Percentiles rank a stretch among this genome's conserved stretches.
phyloP scores from a whole-genome alignment of 2,797 vertebrate species.

The Lepilemur ruficaudatus region DNA sequence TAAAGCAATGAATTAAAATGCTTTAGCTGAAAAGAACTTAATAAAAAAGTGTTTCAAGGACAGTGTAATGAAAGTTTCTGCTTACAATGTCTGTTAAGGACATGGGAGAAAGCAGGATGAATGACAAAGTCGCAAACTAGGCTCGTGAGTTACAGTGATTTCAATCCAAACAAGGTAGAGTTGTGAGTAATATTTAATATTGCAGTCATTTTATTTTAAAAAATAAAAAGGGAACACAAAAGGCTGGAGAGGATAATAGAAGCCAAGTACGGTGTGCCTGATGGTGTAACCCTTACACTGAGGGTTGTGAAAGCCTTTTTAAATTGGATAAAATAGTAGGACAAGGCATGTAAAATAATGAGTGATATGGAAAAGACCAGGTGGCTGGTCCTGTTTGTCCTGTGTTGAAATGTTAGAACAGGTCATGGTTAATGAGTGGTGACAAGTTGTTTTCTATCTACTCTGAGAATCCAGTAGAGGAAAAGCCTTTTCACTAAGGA shows the following conservation, averaged over 20 bases:
- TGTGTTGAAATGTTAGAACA: neutral
- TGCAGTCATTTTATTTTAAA: slow-evolving; percentile 13
- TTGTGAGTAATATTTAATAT: neutral
- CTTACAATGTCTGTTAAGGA: slow-evolving; percentile 10
- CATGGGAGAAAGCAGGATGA: neutral
- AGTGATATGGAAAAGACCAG: neutral
- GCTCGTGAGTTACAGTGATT: neutral
- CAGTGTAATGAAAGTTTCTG: neutral
- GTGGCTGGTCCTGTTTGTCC: slow-evolving; percentile 19
- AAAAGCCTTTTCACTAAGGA: neutral
- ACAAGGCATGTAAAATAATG: slow-evolving; percentile 18
- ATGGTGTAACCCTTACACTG: neutral
- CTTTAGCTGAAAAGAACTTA: slow-evolving; percentile 35
- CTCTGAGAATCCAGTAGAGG: neutral
- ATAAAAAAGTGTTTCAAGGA: slow-evolving; percentile 42
- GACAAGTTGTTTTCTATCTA: slow-evolving; percentile 46
- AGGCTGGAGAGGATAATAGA: neutral
- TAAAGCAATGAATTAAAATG: slow-evolving; percentile 26
- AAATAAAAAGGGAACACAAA: neutral
- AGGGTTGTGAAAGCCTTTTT: neutral
- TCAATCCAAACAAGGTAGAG: neutral
- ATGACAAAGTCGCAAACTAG: slow-evolving; percentile 22
- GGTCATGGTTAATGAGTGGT: slow-evolving; percentile 50
- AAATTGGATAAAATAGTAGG: slow-evolving; percentile 30
- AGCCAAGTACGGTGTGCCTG: neutral